These are phyloP conservation scores for Harmothoe impar DNA, from an alignment of 2,888 invertebrate species.

Conservation along the genomic window DNA sequence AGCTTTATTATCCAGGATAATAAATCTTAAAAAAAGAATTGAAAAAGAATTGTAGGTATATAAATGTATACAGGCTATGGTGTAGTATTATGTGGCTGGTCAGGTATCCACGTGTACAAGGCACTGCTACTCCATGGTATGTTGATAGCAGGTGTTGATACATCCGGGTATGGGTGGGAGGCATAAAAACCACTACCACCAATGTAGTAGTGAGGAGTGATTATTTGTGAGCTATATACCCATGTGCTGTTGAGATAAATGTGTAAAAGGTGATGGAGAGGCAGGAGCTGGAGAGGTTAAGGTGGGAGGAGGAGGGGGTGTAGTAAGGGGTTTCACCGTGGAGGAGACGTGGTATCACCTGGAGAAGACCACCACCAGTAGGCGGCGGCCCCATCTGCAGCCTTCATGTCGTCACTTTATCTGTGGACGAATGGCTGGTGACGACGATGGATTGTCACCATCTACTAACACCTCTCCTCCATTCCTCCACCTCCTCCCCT, in stretches of 20 bases:
- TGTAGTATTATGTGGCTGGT: too few species aligned
- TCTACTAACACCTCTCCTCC: background rate
- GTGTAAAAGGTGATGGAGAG: background rate
- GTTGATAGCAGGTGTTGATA: background rate
- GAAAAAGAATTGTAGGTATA: too few species aligned
- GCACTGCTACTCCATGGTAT: background rate
- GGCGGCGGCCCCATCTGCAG: background rate
- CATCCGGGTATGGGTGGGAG: too few species aligned
- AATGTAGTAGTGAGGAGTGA: background rate
- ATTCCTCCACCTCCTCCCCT: background rate
- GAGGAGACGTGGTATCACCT: background rate
- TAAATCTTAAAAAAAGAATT: too few species aligned
- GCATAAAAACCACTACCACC: background rate
- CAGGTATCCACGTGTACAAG: background rate
- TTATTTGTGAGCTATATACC: background rate
- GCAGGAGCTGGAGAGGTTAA: background rate
- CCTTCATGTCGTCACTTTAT: constrained; percentile 2
- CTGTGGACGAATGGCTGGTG: constrained; percentile 3
- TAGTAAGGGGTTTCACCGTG: background rate
- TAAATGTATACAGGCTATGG: too few species aligned
- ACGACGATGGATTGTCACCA: constrained; percentile 22
- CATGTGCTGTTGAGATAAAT: background rate
- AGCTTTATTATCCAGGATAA: too few species aligned
- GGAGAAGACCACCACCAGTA: background rate
- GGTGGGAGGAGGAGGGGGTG: background rate